A percentile compares a stretch with the other conserved stretches of the same genome.
phyloP scores from a whole-genome alignment of 2,888 invertebrate species.

The Stenichneumon culpator region DNA sequence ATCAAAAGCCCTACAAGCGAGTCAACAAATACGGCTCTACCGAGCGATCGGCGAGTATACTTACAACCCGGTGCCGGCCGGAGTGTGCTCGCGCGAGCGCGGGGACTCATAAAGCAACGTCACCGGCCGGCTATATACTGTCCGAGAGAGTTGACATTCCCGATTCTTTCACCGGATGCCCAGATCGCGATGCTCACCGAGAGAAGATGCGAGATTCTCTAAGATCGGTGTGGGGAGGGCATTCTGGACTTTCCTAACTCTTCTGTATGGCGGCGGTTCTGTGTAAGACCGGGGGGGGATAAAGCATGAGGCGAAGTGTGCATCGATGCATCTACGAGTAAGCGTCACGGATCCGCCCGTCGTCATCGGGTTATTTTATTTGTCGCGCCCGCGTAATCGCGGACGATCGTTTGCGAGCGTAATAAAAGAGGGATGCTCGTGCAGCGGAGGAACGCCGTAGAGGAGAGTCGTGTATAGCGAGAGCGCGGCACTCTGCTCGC shows the following conservation, averaged over 20 bases:
- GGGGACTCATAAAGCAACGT: constrained; percentile 81
- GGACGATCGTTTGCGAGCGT: constrained; percentile 62
- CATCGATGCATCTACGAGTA: constrained; percentile 24
- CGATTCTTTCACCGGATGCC: constrained; percentile 71
- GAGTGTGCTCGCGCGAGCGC: constrained; percentile 69
- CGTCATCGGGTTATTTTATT: constrained; percentile 62
- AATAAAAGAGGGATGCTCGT: constrained; percentile 60
- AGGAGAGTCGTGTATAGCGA: constrained; percentile 55
- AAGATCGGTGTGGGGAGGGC: constrained; percentile 35
- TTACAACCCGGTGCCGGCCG: constrained; percentile 62
- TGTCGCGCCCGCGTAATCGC: constrained; percentile 66
- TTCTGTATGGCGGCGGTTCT: constrained; percentile 40
- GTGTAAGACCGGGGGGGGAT: neutral
- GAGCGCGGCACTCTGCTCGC: constrained; percentile 2
- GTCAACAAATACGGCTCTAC: constrained; percentile 75
- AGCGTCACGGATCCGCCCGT: neutral
- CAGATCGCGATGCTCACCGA: neutral
- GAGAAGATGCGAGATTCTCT: constrained; percentile 31
- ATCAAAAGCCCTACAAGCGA: constrained; percentile 79
- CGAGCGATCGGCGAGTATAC: constrained; percentile 68
- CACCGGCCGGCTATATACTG: constrained; percentile 67
- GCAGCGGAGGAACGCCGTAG: constrained; percentile 25
- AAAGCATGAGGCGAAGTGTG: constrained; percentile 23
- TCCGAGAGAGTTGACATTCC: constrained; percentile 71
- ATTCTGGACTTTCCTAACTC: constrained; percentile 52